phyloP scores from a whole-genome alignment of 2,888 invertebrate species.

The Branchellion lobata region DNA sequence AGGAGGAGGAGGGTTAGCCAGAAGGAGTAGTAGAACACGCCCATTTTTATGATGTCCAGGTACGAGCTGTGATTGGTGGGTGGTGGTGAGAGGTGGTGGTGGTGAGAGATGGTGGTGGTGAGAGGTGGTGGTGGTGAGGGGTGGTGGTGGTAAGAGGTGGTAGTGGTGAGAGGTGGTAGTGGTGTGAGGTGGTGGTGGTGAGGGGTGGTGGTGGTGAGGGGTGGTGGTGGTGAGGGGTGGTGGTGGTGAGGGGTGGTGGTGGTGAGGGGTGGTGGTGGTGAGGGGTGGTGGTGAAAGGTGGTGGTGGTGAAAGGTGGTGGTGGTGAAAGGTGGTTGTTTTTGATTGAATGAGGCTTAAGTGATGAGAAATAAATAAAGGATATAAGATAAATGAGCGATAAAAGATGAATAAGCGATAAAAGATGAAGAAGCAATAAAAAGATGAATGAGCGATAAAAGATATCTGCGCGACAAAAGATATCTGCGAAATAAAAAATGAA shows the following conservation, averaged over 20 bases:
- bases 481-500: constrained; percentile 1
- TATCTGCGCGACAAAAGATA: background rate
- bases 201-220: background rate
- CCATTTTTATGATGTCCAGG: constrained; percentile 85
- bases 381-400: background rate
- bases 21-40: constrained; percentile 83
- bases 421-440: constrained; percentile 64
- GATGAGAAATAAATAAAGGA: background rate
- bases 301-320: background rate
- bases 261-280: too few species aligned
- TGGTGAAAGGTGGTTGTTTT: too few species aligned
- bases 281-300: background rate
- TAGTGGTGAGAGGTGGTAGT: background rate
- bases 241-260: too few species aligned
- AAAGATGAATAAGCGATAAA: constrained; percentile 30
- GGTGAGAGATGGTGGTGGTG: background rate
- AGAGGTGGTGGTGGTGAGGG: background rate
- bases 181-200: background rate
- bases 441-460: too few species aligned
- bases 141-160: background rate
- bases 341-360: background rate
- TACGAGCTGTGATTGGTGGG: constrained; percentile 72
- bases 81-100: background rate
- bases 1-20: constrained; percentile 94
- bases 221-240: too few species aligned